A percentile compares a stretch with the other conserved stretches of the same genome.
phyloP scores from a whole-genome alignment of 2,797 vertebrate species.

The Calcarius lapponicus region DNA sequence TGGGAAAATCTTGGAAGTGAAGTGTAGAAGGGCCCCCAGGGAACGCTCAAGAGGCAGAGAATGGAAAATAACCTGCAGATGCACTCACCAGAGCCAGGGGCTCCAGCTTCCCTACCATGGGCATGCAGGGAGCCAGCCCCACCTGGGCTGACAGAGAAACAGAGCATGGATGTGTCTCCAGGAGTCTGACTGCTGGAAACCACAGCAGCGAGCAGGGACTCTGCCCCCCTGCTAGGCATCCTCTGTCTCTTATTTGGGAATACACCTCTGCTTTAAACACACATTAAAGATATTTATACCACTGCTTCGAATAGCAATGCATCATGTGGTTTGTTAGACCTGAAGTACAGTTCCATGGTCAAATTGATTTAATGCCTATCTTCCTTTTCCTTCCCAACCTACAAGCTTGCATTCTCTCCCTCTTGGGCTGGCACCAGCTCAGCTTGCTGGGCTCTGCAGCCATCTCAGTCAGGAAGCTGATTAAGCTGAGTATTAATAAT shows the following conservation, averaged over 20 bases:
- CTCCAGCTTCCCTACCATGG: rapidly evolving
- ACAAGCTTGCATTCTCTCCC: not conserved
- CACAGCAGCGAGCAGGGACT: rapidly evolving
- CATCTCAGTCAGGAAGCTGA: not conserved
- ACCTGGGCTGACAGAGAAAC: not conserved
- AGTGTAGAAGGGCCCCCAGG: not conserved
- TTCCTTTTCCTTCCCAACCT: not conserved
- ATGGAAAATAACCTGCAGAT: not conserved
- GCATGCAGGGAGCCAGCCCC: not conserved
- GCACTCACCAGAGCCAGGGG: not conserved
- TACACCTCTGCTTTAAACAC: not conserved
- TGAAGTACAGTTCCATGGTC: not conserved
- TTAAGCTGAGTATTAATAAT: not conserved
- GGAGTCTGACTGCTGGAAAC: not conserved
- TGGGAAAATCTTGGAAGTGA: conserved; percentile 26
- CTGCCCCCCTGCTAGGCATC: not conserved
- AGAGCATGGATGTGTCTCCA: not conserved
- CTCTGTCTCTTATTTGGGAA: not conserved
- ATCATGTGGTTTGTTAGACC: not conserved
- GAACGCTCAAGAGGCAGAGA: not conserved
- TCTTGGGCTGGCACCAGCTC: not conserved
- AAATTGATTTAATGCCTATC: not conserved
- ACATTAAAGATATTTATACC: not conserved
- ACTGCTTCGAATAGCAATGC: not conserved
- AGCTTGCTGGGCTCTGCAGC: not conserved